Evolutionary conservation across 2,113 vertebrate genomes (phyloP), one percentile per base, ranked within the genome.

Genomic region (Chaetorhynchus papuensis): DNA sequence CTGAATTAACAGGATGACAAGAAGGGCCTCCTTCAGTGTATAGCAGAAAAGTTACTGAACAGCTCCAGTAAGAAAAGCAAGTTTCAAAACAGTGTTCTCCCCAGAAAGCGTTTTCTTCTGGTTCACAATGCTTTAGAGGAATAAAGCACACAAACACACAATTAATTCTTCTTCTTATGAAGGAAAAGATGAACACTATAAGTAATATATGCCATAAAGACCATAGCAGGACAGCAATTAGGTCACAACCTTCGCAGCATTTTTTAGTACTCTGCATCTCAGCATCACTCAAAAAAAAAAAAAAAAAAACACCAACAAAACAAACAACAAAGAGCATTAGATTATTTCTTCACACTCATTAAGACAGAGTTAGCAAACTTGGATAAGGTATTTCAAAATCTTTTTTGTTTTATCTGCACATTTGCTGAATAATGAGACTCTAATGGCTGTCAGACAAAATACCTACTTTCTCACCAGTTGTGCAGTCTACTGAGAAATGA

Each of bases 401-500:
- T 68, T 59, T 96, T 93, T 85, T 96, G 85, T 75, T 96, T 94
- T 95, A 94, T 90, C 76, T 69, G 71, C 78, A 82, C 45, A 52
- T 84, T 97, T 96, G 91, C 92, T 96, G 61, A 97, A 93, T 97
- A 97, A 94, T 91, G 76, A 96, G 85, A 92, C 86, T 92, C 61
- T 92, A 97, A 96, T 49, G 84, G 80, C 52, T 95, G 83, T 96
- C 94, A 97, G 69, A 97, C 83, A 96, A 93, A 95, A 74, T 90
- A 94, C 42, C 85, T 96, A 75, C 70, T 89, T 96, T 81, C 85
- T 96, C 66, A 88, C 71, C 59, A 92, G 57, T 94, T 97, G 87
- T 96, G 90, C 90, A 96, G 84, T 91, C 89, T 96, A 49, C 89
- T 95, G 96, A 97, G 94, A 97, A 98, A 97, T 93, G 83, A 97